Percentiles rank a stretch among this genome's conserved stretches.
phyloP scores from a whole-genome alignment of 2,888 invertebrate genomes.

The Tuberolachnus salignus region DNA sequence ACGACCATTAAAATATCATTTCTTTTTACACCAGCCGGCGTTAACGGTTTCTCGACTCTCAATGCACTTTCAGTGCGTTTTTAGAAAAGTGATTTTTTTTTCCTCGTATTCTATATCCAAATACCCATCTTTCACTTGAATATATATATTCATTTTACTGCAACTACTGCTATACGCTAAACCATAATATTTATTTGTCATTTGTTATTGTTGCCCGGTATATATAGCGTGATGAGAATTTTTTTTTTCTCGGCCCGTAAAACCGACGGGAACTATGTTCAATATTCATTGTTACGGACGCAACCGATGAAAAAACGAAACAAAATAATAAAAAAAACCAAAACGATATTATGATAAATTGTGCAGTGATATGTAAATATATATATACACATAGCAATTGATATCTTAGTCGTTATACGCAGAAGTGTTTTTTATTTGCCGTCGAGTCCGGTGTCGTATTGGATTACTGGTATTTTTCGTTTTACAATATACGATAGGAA shows the following conservation, averaged over 20 bases:
- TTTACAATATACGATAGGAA: background rate
- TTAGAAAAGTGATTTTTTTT: background rate
- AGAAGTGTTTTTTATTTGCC: background rate
- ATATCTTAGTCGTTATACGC: conserved; percentile 11
- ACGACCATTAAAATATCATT: background rate
- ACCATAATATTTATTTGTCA: too few species aligned
- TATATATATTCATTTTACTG: background rate
- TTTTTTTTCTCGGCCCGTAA: conserved; percentile 17
- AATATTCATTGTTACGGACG: conserved; percentile 42
- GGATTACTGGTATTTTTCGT: background rate
- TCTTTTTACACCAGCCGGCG: too few species aligned
- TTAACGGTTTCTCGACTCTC: too few species aligned
- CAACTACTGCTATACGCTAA: too few species aligned
- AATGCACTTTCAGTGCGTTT: too few species aligned
- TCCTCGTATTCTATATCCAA: background rate
- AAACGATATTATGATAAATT: conserved; percentile 28
- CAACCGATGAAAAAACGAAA: background rate
- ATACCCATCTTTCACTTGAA: background rate
- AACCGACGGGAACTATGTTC: background rate
- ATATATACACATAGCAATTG: background rate
- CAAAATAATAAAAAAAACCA: background rate
- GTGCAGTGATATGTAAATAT: background rate
- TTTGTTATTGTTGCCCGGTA: background rate
- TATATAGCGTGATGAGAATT: background rate
- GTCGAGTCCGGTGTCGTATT: conserved; percentile 4